Evolutionary conservation across 2,888 invertebrate species (phyloP).

Genomic region (Eurytoma adleriae): DNA sequence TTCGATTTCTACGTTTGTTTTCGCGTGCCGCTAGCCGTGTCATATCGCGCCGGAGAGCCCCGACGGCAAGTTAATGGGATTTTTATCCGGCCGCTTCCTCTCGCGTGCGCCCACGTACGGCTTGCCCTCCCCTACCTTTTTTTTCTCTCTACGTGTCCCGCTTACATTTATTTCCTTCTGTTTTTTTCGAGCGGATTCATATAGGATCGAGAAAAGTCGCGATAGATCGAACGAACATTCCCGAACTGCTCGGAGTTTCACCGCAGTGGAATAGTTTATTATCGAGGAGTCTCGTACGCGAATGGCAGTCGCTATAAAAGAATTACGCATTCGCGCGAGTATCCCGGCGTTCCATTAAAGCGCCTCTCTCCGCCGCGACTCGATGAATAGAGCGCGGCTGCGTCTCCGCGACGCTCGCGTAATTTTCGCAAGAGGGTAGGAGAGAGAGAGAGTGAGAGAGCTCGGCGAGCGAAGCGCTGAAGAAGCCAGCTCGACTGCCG

Average conservation of each 20-base stretch:
- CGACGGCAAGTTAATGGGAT: conserved; percentile 53
- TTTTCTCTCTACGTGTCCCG: conserved; percentile 7
- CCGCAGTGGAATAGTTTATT: not conserved
- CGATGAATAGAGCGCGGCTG: not conserved
- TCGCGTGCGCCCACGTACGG: conserved; percentile 2
- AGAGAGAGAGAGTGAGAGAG: not conserved
- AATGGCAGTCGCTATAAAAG: no score
- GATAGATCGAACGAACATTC: no score
- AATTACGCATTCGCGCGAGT: not conserved
- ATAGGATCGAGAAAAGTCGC: no score
- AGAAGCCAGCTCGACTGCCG: not conserved
- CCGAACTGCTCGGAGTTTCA: conserved; percentile 7
- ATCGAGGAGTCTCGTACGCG: no score
- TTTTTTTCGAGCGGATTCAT: not conserved
- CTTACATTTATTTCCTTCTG: not conserved
- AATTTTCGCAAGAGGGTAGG: not conserved
- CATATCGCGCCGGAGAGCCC: conserved; percentile 10
- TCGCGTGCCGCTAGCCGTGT: not conserved
- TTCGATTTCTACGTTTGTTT: conserved; percentile 46
- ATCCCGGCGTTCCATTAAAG: not conserved
- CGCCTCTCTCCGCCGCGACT: not conserved
- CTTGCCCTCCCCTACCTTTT: not conserved
- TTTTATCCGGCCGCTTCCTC: conserved; percentile 49
- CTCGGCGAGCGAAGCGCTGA: no score
- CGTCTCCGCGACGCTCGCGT: not conserved